Percentiles rank a stretch among this genome's conserved stretches.
Evolutionary conservation across 2,888 invertebrate genomes (phyloP).

Genomic region (Hoplodrina blanda): DNA sequence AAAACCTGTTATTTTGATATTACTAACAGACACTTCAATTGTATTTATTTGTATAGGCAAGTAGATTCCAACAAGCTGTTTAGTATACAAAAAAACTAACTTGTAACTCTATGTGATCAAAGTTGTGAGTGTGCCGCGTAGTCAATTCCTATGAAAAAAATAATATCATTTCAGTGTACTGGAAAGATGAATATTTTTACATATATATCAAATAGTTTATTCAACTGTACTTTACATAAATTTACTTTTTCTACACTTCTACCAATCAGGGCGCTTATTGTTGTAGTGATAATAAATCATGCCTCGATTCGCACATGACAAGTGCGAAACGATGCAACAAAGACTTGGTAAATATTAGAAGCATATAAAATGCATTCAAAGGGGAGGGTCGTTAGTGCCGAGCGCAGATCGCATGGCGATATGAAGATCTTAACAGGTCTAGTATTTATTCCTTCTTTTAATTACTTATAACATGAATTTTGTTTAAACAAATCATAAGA

Average conservation of each 20-base stretch:
- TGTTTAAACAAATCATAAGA: not conserved
- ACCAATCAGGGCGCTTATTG: constrained; percentile 22
- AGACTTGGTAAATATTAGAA: constrained; percentile 24
- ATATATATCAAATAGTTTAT: not conserved
- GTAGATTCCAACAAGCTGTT: too few species aligned
- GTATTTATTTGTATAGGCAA: too few species aligned
- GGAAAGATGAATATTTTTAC: too few species aligned
- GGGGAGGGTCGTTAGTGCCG: not conserved
- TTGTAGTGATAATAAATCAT: constrained; percentile 23
- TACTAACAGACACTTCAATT: too few species aligned
- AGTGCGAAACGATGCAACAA: constrained; percentile 5
- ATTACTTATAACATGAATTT: not conserved
- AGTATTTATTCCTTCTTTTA: not conserved
- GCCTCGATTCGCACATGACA: constrained; percentile 10
- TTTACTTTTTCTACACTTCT: not conserved
- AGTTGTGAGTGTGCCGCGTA: too few species aligned
- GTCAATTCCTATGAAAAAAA: too few species aligned
- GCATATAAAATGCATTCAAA: constrained; percentile 27
- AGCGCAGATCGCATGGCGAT: constrained; percentile 4
- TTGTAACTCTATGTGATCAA: too few species aligned
- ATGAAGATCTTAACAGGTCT: constrained; percentile 43
- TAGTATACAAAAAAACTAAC: too few species aligned
- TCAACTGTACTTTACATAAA: not conserved
- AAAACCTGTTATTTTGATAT: too few species aligned
- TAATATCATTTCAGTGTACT: too few species aligned